phyloP scores from a whole-genome alignment of 2,888 invertebrate species.

The Philonicus albiceps region DNA sequence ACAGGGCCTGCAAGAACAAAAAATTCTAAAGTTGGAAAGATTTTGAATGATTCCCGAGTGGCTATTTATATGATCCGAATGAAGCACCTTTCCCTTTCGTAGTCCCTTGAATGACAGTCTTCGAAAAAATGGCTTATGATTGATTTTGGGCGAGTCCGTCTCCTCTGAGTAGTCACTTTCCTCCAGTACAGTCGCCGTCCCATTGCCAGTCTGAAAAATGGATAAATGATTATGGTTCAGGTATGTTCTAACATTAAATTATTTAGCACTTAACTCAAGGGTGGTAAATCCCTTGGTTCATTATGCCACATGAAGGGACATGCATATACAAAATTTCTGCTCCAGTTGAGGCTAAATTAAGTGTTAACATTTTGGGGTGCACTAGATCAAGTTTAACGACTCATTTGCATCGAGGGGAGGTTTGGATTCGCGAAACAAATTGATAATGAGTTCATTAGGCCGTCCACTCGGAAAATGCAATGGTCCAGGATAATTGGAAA shows the following conservation, averaged over 20 bases:
- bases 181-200: constrained; percentile 64
- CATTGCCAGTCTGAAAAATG: constrained; percentile 55
- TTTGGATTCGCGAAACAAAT: neutral
- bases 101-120: constrained; percentile 89
- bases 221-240: neutral
- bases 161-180: constrained; percentile 79
- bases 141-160: constrained; percentile 79
- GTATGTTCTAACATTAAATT: neutral
- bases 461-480: neutral
- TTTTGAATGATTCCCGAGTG: neutral
- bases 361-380: constrained; percentile 3
- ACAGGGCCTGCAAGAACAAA: constrained; percentile 70
- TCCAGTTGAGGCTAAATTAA: neutral
- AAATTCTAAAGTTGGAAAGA: constrained; percentile 55
- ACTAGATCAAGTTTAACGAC: neutral
- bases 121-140: constrained; percentile 84
- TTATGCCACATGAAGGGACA: neutral
- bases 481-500: neutral
- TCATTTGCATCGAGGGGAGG: neutral
- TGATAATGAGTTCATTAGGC: neutral
- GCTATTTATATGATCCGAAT: constrained; percentile 14
- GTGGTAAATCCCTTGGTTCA: neutral
- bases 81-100: constrained; percentile 77
- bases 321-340: neutral
- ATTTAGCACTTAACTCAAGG: neutral